Evolutionary conservation across 53 echinoderm and acorn worm species (phyloP), one percentile per base, ranked within the genome.

Genomic region (Zoroaster sp.): DNA sequence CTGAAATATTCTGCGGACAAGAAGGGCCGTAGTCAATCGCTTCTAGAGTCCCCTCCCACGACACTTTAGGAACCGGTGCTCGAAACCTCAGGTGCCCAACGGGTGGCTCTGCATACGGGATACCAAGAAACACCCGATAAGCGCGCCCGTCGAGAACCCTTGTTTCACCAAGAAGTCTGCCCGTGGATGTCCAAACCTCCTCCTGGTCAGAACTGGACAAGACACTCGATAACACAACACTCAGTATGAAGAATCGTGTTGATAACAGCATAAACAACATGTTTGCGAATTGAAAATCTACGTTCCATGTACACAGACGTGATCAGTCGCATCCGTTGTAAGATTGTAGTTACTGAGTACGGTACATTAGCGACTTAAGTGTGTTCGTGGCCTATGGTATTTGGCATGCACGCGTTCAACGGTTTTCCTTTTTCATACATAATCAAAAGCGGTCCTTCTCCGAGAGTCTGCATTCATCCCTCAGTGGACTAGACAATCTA

Each of bases 31-130:
- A 91, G 20, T 83, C 77, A 21, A 91, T 89, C 14, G 94, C 94
- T 49, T 96, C 83, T 32, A 94, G 91, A 10, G 78, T 75, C 5
- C 82, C 91, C 25, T 68, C 63, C 66, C 88, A 86, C 20, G 94
- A 76, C 18, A 47, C 72, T 14, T 89, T 90, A 7, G 90, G 90
- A 3, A 88, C 68, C 32, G 96, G 94, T 73, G 94, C 88, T 9
- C 86, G 36, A 69, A 97, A 97, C 30, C 97, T 73, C 38, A 69
- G 78, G 15, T 45, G 69, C 17, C 96, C 96, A 1, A 90, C 72
- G 3, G 97, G 97, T 63, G 97, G 85, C 31, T 93, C 92, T 0
- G 95, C 95, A 76, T 93, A 97, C 73, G 93, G 93, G 23, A 97
- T 83, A 2, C 95, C 92, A 6, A 75, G 87, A 47, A 77, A 91